phyloP scores from a whole-genome alignment of 2,888 invertebrate species.

The Eupithecia pulchellata region DNA sequence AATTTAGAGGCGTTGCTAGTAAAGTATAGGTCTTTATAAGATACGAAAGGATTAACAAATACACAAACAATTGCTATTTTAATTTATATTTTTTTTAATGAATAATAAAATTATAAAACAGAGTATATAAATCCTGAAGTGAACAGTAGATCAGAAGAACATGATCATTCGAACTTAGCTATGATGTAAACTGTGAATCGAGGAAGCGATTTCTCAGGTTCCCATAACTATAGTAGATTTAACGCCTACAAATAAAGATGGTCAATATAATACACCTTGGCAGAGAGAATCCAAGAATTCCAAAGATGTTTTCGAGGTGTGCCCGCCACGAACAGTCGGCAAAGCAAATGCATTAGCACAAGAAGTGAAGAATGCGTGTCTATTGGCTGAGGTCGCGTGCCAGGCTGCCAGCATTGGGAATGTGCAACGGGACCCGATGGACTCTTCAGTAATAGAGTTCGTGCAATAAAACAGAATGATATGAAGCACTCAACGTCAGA shows the following conservation, averaged over 20 bases:
- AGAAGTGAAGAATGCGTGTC: constrained; percentile 66
- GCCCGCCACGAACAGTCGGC: constrained; percentile 22
- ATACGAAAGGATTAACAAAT: background rate
- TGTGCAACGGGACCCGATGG: constrained; percentile 69
- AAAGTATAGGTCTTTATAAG: background rate
- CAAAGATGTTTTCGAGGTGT: constrained; percentile 13
- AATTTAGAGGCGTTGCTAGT: background rate
- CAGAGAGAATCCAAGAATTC: constrained; percentile 14
- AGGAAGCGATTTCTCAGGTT: background rate
- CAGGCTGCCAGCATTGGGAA: constrained; percentile 69
- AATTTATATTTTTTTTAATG: no score
- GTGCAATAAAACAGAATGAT: constrained; percentile 37
- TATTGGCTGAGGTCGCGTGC: constrained; percentile 69
- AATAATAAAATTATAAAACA: background rate
- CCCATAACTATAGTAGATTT: background rate
- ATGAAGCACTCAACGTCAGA: constrained; percentile 9
- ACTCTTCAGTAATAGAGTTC: constrained; percentile 49
- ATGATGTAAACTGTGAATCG: background rate
- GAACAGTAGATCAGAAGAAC: background rate
- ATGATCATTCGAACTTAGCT: background rate
- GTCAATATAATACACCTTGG: constrained; percentile 4
- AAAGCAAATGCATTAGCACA: constrained; percentile 52
- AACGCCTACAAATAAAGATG: background rate
- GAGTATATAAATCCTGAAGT: background rate
- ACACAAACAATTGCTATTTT: background rate